These are phyloP conservation scores for Pseudoatta argentina DNA, from an alignment of 1,140 invertebrate species.

Conservation along the genomic window DNA sequence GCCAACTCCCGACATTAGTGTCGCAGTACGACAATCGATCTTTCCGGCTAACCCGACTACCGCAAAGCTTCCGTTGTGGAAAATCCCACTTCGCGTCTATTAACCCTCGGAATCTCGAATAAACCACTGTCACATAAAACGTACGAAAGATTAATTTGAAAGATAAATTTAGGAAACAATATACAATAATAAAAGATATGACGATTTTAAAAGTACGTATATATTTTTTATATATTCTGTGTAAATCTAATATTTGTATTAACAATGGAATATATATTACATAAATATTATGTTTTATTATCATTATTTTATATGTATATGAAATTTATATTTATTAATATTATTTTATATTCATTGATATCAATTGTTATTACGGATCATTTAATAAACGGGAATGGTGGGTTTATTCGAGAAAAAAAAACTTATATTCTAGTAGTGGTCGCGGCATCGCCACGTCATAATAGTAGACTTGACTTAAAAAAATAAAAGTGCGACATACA, in stretches of 20 bases:
- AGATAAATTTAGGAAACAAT: background rate
- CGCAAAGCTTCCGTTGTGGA: slow-evolving; percentile 56
- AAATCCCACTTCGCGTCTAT: slow-evolving; percentile 40
- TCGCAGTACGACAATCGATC: slow-evolving; percentile 83
- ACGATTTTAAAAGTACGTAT: too few species aligned
- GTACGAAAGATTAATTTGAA: background rate
- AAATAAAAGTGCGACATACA: background rate
- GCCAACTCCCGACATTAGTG: slow-evolving; percentile 79
- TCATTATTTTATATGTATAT: background rate
- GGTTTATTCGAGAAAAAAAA: background rate
- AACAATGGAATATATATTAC: too few species aligned
- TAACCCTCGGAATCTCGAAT: background rate
- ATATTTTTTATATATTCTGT: background rate
- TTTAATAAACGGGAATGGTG: background rate
- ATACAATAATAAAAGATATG: background rate
- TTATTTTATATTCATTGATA: background rate
- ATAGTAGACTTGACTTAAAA: background rate
- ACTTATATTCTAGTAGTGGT: background rate
- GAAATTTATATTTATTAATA: background rate
- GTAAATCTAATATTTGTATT: background rate
- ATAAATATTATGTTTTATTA: background rate
- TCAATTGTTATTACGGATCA: background rate
- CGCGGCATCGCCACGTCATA: background rate
- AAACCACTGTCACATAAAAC: background rate
- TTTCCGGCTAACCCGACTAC: slow-evolving; percentile 60